These are phyloP conservation scores for Rallus crepitans DNA, from an alignment of 2,797 vertebrate species.

Conservation along the genomic window DNA sequence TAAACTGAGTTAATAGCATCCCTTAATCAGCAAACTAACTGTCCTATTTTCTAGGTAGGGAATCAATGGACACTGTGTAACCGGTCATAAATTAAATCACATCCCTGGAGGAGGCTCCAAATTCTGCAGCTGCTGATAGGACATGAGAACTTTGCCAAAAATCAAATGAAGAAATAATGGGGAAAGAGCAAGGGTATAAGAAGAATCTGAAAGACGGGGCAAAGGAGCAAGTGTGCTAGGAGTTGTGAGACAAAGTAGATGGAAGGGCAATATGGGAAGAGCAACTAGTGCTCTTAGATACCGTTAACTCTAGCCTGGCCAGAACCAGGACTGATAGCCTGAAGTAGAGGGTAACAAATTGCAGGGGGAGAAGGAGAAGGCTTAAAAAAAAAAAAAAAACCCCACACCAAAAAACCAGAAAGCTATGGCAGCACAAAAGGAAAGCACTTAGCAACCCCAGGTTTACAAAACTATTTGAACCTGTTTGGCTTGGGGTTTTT, in stretches of 20 bases:
- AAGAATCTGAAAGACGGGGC: background rate
- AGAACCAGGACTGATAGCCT: background rate
- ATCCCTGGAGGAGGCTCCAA: background rate
- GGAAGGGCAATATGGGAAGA: background rate
- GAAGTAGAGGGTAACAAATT: background rate
- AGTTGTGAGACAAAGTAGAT: background rate
- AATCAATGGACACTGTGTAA: background rate
- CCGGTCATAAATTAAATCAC: background rate
- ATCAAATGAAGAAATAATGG: background rate
- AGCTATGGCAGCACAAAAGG: background rate
- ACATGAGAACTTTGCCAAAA: background rate
- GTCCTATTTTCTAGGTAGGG: background rate
- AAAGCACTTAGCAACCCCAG: background rate
- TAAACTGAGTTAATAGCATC: background rate
- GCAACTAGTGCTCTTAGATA: background rate
- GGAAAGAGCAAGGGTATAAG: background rate
- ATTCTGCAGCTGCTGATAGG: background rate
- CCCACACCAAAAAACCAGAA: background rate
- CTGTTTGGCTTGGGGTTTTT: background rate
- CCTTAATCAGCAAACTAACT: background rate
- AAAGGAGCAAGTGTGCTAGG: background rate
- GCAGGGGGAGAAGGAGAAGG: background rate
- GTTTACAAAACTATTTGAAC: constrained; percentile 25
- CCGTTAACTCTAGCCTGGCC: too few relatives aligned
- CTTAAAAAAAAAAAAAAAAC: background rate